phyloP scores from a whole-genome alignment of 2,888 invertebrate species.

The Hoplodrina blanda region DNA sequence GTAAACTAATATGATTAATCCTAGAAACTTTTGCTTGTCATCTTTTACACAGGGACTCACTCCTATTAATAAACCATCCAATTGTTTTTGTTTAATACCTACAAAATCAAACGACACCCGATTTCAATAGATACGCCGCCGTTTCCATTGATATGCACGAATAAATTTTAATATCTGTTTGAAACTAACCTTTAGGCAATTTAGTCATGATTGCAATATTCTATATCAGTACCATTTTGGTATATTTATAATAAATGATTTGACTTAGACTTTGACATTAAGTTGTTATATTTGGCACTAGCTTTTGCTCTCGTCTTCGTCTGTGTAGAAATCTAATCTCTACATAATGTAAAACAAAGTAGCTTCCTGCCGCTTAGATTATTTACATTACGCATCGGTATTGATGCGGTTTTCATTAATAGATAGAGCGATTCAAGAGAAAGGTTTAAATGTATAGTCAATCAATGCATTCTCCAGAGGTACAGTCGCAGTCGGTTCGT shows the following conservation, averaged over 20 bases:
- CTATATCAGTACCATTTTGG: neutral
- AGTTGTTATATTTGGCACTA: too few relatives aligned
- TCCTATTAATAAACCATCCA: neutral
- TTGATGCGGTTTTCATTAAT: too few relatives aligned
- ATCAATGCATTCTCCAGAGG: conserved; percentile 43
- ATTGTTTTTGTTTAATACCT: neutral
- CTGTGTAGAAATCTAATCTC: too few relatives aligned
- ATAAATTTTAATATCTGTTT: conserved; percentile 14
- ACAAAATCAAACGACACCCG: conserved; percentile 9
- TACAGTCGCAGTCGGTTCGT: conserved; percentile 18
- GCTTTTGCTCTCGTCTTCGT: too few relatives aligned
- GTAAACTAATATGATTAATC: too few relatives aligned
- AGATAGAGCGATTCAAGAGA: too few relatives aligned
- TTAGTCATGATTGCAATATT: conserved; percentile 20
- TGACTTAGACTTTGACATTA: too few relatives aligned
- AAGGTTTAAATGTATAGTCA: too few relatives aligned
- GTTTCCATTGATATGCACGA: conserved; percentile 10
- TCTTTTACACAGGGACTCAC: too few relatives aligned
- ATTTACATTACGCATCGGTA: too few relatives aligned
- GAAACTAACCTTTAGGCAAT: conserved; percentile 15
- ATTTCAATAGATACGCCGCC: conserved; percentile 9
- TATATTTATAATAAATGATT: neutral
- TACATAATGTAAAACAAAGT: too few relatives aligned
- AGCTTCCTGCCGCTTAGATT: too few relatives aligned
- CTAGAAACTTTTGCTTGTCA: neutral